Conservation (phyloP, 2,888 invertebrate genomes). For the Lobophora halterata region DNA sequence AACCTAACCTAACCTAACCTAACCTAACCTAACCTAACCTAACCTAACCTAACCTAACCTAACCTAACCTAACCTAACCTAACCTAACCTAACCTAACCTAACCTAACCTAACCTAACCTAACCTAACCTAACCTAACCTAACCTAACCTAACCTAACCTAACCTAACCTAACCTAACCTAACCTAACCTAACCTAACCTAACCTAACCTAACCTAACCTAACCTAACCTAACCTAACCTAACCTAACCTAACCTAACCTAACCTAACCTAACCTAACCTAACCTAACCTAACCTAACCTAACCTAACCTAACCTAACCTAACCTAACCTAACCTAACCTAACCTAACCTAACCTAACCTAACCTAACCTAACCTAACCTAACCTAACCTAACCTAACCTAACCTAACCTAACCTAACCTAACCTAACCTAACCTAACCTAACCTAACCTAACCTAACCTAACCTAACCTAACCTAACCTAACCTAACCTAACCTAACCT, state of each 20-base stretch:
- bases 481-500: constrained; percentile 29
- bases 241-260: constrained; percentile 16
- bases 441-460: constrained; percentile 31
- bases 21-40: constrained; percentile 30
- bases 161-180: constrained; percentile 21
- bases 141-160: constrained; percentile 21
- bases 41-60: constrained; percentile 31
- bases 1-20: constrained; percentile 29
- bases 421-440: constrained; percentile 27
- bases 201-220: constrained; percentile 22
- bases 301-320: constrained; percentile 21
- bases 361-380: constrained; percentile 23
- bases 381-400: constrained; percentile 24
- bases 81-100: constrained; percentile 33
- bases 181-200: constrained; percentile 22
- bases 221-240: constrained; percentile 23
- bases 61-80: constrained; percentile 31
- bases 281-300: constrained; percentile 20
- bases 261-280: constrained; percentile 17
- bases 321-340: constrained; percentile 27
- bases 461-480: constrained; percentile 28
- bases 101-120: constrained; percentile 18
- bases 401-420: constrained; percentile 20
- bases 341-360: constrained; percentile 25
- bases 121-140: constrained; percentile 16